Base-by-base conservation (phyloP, 2,113 vertebrate species). In the Macrotis lagotis region DNA sequence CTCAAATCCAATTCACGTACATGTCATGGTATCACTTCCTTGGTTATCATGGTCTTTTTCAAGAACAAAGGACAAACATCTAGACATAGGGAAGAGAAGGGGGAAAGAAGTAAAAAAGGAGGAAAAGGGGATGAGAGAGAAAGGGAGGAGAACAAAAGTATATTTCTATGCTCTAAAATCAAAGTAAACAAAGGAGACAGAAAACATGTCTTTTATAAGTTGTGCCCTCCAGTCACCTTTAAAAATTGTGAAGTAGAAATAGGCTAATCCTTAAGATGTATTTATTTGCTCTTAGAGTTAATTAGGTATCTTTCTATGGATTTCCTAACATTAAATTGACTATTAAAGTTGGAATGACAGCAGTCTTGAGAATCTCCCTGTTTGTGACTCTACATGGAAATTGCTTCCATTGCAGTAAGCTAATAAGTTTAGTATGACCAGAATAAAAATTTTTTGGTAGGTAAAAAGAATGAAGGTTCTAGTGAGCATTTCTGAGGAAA, bases 291-390 rank as follows among this genome's bases (percentile, higher is more conserved):
- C 25, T 83, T 50, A 59, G 0, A 51, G 28, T 22, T 25, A 8
- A 6, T 74, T 89, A 55, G 5, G 74, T 91, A 74, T 83, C 88
- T 49, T 51, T 94, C 91, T 93, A 47, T n/a, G 92, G 90, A 24
- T 89, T 53, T 89, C 5, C 49, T 1, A 37, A 92, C 88, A 52
- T 66, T 92, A 89, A 91, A 89, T 52, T 66, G 48, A 47, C 28
- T 88, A 1, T 11, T 93, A 89, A 48, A 3, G 8, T 8, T 37
- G 16, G 0, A 93, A 88, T 28, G 3, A 24, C 47, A 51, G 28
- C 44, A 93, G 26, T 19, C 25, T 48, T 91, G 44, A 92, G 50
- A 1, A 92, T 19, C 24, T 92, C 50, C 44, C 90, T 93, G 7
- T 83, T 24, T 90, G 47, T 50, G 48, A 91, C 3, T 14, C 24